phyloP scores from a whole-genome alignment of 2,797 vertebrate species.

The Iguana delicatissima region DNA sequence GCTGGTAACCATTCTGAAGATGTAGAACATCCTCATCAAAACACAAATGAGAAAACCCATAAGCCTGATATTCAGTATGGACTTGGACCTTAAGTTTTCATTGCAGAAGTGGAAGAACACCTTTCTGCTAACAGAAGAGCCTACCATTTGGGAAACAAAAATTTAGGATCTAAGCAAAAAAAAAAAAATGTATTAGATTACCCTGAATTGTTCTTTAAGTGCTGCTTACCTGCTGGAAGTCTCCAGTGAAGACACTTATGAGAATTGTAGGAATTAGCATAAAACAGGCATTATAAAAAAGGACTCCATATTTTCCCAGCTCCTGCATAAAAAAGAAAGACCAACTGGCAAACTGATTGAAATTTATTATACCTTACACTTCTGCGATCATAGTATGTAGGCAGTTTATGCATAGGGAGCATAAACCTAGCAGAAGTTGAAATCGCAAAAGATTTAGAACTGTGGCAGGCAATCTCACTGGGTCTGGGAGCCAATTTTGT shows the following conservation, averaged over 20 bases:
- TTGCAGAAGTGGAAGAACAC: background rate
- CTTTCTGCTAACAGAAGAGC: background rate
- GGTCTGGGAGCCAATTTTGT: background rate
- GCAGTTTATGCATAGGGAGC: background rate
- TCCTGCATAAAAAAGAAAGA: conserved; percentile 79
- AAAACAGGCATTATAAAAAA: conserved; percentile 93
- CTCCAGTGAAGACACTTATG: conserved; percentile 86
- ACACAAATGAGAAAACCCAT: background rate
- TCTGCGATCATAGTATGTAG: background rate
- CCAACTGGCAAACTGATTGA: conserved; percentile 2
- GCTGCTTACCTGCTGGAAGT: conserved; percentile 85
- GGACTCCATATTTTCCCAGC: conserved; percentile 91
- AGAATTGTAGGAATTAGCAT: conserved; percentile 88
- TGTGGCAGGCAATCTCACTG: background rate
- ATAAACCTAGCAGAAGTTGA: background rate
- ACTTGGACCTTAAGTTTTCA: background rate
- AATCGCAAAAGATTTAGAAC: background rate
- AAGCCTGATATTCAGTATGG: background rate
- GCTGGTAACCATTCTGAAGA: background rate
- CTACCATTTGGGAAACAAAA: background rate
- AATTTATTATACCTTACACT: background rate
- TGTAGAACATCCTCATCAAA: background rate
- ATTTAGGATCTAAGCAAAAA: background rate
- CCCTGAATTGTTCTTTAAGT: background rate
- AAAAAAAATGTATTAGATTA: background rate